Conservation (phyloP, 2,113 vertebrate species). For the Alosa alosa region DNA sequence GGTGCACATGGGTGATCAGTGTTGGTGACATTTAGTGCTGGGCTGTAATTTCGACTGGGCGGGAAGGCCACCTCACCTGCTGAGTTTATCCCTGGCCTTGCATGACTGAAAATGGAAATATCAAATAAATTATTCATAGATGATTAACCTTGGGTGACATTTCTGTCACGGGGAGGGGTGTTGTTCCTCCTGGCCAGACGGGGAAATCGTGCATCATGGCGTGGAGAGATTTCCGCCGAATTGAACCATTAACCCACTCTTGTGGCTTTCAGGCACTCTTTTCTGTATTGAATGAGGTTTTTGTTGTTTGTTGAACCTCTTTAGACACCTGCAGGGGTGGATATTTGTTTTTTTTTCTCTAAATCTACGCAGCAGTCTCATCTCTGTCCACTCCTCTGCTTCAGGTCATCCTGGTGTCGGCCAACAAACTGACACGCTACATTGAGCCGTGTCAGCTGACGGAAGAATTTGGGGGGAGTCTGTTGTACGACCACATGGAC, state of each 20-base stretch:
- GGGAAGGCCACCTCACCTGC: conserved; percentile 31
- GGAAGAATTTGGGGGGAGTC: conserved; percentile 94
- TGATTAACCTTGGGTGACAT: conserved; percentile 41
- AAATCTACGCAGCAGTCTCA: not conserved
- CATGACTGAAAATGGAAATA: conserved; percentile 28
- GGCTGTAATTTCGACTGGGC: conserved; percentile 18
- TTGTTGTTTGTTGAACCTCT: not conserved
- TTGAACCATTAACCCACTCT: not conserved
- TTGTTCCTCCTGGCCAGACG: not conserved
- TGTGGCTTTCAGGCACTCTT: not conserved
- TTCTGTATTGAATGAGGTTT: not conserved
- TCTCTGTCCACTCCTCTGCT: conserved; percentile 31
- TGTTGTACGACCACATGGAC: conserved; percentile 96
- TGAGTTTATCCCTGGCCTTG: conserved; percentile 20
- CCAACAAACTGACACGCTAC: conserved; percentile 95
- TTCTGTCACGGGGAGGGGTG: conserved; percentile 11
- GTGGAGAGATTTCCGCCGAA: not conserved
- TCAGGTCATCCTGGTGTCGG: conserved; percentile 98
- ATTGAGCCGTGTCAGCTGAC: conserved; percentile 96
- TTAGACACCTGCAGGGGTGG: not conserved
- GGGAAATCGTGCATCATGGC: not conserved
- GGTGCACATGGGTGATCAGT: not conserved
- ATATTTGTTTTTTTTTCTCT: not conserved
- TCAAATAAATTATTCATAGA: conserved; percentile 43
- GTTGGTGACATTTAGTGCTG: conserved; percentile 22